Evolutionary conservation across 2,888 invertebrate genomes (phyloP), one percentile per base, ranked within the genome.

Genomic region (Caenorhabditis imperialis): DNA sequence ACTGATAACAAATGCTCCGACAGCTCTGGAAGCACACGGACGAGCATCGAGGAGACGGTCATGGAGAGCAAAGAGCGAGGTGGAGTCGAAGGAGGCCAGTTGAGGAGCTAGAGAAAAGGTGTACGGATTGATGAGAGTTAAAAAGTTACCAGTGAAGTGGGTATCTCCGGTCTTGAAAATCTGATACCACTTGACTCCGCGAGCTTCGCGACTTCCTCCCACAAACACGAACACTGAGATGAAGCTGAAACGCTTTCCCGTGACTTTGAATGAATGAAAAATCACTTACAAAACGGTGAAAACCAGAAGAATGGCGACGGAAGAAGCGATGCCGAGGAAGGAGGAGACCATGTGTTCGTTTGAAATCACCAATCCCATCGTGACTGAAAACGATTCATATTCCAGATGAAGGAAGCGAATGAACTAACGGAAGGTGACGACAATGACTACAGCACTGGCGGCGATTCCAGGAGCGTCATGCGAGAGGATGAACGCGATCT

Each of bases 151-250:
- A 37, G 84, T 82, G 82, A 86, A 87, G 47, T 85, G 81, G 7
- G 81, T 82, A 58, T 87, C 87, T 22, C 87, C 87, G 18, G 79
- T 78, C 18, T 77, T 73, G 75, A 81, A 86, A 35, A 83, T 71
- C 48, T 84, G 82, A 71, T 75, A 88, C 86, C 87, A 88, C 77
- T 86, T 88, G 55, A 84, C 73, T 58, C 87, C 88, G 40, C 83
- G 74, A 10, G 85, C 78, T 58, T 88, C 87, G 6, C 86, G 77
- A 53, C 81, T 70, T 8, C 82, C 85, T 33, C 71, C 71, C 2
- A 75, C 51, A 51, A 79, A 86, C 48, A 86, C 76, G 62, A 81
- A 82, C 8, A 86, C 85, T 3, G 83, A 75, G 20, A 85, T 61
- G 67, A 79, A 84, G 48, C 70, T 74, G 42, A 40, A 60, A 30